These are phyloP conservation scores for Chymomyza fuscimana DNA, from an alignment of 2,888 invertebrate species.

Conservation along the genomic window DNA sequence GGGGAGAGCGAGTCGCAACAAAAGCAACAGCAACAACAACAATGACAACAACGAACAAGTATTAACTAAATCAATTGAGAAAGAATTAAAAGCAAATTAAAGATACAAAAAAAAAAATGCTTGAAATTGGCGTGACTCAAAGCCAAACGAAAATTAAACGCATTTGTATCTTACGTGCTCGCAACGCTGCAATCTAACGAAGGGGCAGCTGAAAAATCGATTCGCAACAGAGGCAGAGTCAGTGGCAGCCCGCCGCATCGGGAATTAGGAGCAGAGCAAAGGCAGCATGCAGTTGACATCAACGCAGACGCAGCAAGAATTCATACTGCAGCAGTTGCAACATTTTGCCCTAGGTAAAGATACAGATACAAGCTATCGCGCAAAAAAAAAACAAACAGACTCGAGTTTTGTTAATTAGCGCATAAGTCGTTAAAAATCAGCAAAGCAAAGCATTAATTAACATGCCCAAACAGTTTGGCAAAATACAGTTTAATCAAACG, in stretches of 20 bases:
- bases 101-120: constrained; percentile 33
- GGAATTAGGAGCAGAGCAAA: background rate
- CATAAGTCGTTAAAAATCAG: constrained; percentile 16
- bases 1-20: constrained; percentile 15
- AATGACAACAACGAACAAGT: constrained; percentile 23
- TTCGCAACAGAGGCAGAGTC: constrained; percentile 32
- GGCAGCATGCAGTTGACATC: background rate
- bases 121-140: constrained; percentile 22
- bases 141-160: constrained; percentile 27
- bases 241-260: constrained; percentile 29
- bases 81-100: constrained; percentile 15
- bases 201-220: constrained; percentile 65
- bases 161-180: constrained; percentile 10
- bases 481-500: constrained; percentile 4
- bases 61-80: constrained; percentile 1
- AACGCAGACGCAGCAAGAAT: constrained; percentile 8
- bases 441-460: constrained; percentile 1
- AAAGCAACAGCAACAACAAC: constrained; percentile 29
- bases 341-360: constrained; percentile 56
- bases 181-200: constrained; percentile 40
- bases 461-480: constrained; percentile 4
- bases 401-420: constrained; percentile 38
- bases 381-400: background rate
- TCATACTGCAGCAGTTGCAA: constrained; percentile 9
- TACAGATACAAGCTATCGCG: background rate